phyloP scores from a whole-genome alignment of 2,113 vertebrate species.

The Notothenia coriiceps region DNA sequence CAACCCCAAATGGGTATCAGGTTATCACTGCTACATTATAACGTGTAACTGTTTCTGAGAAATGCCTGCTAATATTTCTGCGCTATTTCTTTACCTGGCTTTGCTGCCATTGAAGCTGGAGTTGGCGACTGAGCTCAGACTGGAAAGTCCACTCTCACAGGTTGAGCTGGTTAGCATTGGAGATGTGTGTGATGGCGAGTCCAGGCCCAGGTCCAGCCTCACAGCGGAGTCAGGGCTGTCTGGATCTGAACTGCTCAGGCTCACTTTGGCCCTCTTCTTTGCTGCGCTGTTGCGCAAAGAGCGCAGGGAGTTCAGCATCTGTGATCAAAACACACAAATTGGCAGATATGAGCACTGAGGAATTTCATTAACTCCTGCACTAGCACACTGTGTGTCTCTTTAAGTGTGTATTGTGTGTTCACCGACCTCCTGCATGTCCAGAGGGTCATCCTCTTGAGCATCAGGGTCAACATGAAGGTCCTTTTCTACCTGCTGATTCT shows the following conservation, averaged over 20 bases:
- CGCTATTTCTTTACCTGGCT: constrained; percentile 66
- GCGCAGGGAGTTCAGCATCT: constrained; percentile 93
- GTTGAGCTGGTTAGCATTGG: constrained; percentile 84
- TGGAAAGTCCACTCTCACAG: constrained; percentile 88
- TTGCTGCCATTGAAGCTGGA: constrained; percentile 75
- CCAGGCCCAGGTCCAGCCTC: constrained; percentile 80
- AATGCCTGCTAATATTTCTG: no score
- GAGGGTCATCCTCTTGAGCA: constrained; percentile 82
- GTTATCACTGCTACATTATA: not conserved
- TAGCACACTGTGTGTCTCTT: not conserved
- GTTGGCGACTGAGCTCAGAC: constrained; percentile 84
- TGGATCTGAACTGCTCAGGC: constrained; percentile 82
- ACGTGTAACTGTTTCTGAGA: not conserved
- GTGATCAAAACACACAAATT: constrained; percentile 12
- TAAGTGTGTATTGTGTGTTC: not conserved
- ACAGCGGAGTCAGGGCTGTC: constrained; percentile 89
- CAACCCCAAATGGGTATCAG: constrained; percentile 1
- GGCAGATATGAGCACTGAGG: not conserved
- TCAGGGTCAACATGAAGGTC: constrained; percentile 78
- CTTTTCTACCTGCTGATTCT: constrained; percentile 62
- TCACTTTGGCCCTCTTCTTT: constrained; percentile 92
- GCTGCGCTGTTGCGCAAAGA: constrained; percentile 91
- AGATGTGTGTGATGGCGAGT: constrained; percentile 82
- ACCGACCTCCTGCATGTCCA: constrained; percentile 92
- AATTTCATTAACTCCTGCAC: not conserved